A percentile compares a stretch with the other conserved stretches of the same genome.
These are phyloP conservation scores for Macaria notata DNA, from an alignment of 2,888 invertebrate genomes.

Conservation along the genomic window DNA sequence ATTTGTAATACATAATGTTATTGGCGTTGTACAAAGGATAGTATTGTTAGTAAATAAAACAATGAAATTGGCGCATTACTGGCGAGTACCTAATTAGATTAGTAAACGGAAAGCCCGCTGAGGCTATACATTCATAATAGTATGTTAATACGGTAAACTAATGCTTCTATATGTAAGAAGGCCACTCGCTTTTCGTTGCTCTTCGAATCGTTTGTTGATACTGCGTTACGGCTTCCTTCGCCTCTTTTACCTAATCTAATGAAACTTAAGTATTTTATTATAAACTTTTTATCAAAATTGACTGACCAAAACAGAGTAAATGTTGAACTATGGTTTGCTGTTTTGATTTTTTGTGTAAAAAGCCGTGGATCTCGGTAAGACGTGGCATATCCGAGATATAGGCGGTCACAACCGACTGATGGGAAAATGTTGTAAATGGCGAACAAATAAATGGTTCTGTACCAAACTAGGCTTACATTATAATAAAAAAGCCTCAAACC, in stretches of 20 bases:
- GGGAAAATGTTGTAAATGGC: not conserved
- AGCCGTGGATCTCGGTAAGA: conserved; percentile 38
- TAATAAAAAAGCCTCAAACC: too few relatives aligned
- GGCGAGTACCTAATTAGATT: conserved; percentile 82
- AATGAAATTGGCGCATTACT: conserved; percentile 82
- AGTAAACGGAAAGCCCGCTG: conserved; percentile 72
- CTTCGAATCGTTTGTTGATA: conserved; percentile 54
- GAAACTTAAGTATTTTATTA: conserved; percentile 31
- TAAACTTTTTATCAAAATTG: conserved; percentile 44
- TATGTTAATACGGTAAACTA: conserved; percentile 66
- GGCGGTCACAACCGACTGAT: conserved; percentile 38
- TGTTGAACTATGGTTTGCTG: conserved; percentile 49
- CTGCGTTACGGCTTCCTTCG: conserved; percentile 46
- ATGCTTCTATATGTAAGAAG: conserved; percentile 59
- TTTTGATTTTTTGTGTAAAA: conserved; percentile 46
- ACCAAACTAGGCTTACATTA: too few relatives aligned
- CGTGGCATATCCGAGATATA: conserved; percentile 33
- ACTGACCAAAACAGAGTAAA: conserved; percentile 51
- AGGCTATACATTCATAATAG: conserved; percentile 66
- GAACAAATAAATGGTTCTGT: too few relatives aligned
- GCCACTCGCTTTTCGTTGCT: conserved; percentile 70
- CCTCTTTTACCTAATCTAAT: conserved; percentile 35
- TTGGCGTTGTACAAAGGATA: conserved; percentile 80
- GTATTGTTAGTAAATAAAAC: conserved; percentile 75
- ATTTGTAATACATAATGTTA: conserved; percentile 66